Percentiles rank a stretch among this genome's conserved stretches.
Conservation (phyloP, 2,797 vertebrate species). For the Lutjanus campechanus region DNA sequence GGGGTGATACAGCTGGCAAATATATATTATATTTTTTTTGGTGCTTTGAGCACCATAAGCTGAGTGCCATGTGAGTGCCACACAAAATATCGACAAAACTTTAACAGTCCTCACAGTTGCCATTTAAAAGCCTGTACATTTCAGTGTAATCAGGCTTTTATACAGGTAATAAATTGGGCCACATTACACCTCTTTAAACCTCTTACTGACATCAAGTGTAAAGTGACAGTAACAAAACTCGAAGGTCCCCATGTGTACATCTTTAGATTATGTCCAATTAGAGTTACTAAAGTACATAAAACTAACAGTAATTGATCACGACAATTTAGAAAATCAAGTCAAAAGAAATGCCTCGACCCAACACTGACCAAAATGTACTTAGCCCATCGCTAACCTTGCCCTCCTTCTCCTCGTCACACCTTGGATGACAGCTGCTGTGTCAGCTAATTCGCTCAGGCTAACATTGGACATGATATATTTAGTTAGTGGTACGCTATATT, state of each 20-base stretch:
- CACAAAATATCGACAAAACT: too few relatives aligned
- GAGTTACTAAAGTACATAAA: neutral
- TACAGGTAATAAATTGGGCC: neutral
- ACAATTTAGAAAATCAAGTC: neutral
- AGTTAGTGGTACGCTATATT: neutral
- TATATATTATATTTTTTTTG: too few relatives aligned
- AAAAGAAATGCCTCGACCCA: neutral
- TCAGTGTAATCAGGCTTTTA: neutral
- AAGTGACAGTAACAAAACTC: neutral
- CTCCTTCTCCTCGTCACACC: neutral
- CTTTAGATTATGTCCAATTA: neutral
- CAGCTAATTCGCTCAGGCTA: conserved; percentile 31
- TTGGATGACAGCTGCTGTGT: conserved; percentile 36
- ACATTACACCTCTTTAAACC: neutral
- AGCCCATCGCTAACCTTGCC: neutral
- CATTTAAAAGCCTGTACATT: too few relatives aligned
- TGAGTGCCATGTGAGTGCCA: too few relatives aligned
- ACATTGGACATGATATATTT: conserved; percentile 4
- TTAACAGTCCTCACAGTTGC: too few relatives aligned
- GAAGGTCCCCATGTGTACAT: neutral
- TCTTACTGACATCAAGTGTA: neutral
- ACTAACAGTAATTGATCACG: neutral
- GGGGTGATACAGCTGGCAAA: too few relatives aligned
- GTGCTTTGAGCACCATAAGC: too few relatives aligned
- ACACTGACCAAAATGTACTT: rapidly evolving